Conservation (phyloP, 2,888 invertebrate species). For the Hybos culiciformis region DNA sequence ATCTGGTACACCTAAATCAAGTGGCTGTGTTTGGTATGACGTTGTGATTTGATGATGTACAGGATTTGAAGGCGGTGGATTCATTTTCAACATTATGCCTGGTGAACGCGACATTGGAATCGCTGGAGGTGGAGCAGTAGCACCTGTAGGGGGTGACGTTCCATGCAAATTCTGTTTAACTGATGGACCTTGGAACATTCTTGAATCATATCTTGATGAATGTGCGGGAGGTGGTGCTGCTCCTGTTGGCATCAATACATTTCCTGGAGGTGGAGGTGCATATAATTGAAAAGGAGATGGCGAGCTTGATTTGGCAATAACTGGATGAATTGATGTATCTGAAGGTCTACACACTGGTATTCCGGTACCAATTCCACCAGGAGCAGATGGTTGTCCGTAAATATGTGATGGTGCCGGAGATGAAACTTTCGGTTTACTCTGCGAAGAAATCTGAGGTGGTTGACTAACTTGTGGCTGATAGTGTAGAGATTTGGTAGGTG, state of each 20-base stretch:
- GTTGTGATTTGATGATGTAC: constrained; percentile 29
- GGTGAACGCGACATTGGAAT: constrained; percentile 25
- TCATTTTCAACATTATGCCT: constrained; percentile 32
- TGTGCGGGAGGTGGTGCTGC: constrained; percentile 45
- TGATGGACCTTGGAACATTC: constrained; percentile 22
- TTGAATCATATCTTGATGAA: constrained; percentile 27
- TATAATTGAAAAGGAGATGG: constrained; percentile 33
- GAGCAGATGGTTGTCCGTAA: constrained; percentile 19
- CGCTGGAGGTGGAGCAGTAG: constrained; percentile 27
- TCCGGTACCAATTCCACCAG: constrained; percentile 42
- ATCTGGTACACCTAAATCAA: constrained; percentile 56
- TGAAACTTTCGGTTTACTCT: constrained; percentile 49
- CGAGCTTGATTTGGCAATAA: constrained; percentile 42
- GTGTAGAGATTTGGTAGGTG: constrained; percentile 23
- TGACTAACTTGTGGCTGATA: constrained; percentile 14
- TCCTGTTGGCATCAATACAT: constrained; percentile 37
- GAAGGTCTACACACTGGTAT: constrained; percentile 40
- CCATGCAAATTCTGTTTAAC: constrained; percentile 22
- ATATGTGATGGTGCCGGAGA: constrained; percentile 52
- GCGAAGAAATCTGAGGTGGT: constrained; percentile 19
- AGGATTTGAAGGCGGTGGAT: constrained; percentile 26
- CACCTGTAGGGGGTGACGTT: constrained; percentile 34
- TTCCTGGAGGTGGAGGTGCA: constrained; percentile 38
- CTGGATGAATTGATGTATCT: constrained; percentile 24
- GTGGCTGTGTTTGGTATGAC: constrained; percentile 59